These are phyloP conservation scores for Pollenia amentaria DNA, from an alignment of 2,888 invertebrate genomes.

Conservation along the genomic window DNA sequence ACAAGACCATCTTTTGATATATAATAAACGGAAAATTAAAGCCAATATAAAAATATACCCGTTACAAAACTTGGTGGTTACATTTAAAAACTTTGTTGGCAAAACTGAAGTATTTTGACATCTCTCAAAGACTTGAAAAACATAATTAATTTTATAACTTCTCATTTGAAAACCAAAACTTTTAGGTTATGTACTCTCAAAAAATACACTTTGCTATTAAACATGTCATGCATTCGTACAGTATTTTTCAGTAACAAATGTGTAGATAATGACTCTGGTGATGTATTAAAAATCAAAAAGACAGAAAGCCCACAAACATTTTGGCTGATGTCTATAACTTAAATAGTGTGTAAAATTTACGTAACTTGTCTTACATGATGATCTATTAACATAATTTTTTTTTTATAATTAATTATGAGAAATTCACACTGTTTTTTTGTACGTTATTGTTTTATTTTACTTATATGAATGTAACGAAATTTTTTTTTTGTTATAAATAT, in stretches of 20 bases:
- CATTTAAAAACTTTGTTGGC: too few species aligned
- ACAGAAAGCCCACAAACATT: not conserved
- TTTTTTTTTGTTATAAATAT: too few species aligned
- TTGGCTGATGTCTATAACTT: slow-evolving; percentile 39
- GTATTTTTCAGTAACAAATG: not conserved
- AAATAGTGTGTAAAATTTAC: slow-evolving; percentile 45
- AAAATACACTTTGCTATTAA: slow-evolving; percentile 1
- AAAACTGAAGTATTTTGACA: not conserved
- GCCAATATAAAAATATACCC: too few species aligned
- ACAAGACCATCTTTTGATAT: too few species aligned
- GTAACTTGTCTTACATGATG: slow-evolving; percentile 38
- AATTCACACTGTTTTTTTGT: slow-evolving; percentile 13
- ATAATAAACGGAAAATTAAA: too few species aligned
- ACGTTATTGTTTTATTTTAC: slow-evolving; percentile 28
- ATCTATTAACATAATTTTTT: slow-evolving; percentile 58
- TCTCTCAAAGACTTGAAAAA: not conserved
- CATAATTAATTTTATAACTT: not conserved
- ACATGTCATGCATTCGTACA: slow-evolving; percentile 23
- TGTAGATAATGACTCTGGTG: not conserved
- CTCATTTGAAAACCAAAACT: not conserved
- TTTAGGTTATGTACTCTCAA: not conserved
- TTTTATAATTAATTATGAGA: slow-evolving; percentile 64
- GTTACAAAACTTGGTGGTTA: too few species aligned
- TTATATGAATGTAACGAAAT: too few species aligned
- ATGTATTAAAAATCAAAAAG: not conserved